Evolutionary conservation across 2,797 vertebrate genomes (phyloP).

Genomic region (Miopithecus talapoin): DNA sequence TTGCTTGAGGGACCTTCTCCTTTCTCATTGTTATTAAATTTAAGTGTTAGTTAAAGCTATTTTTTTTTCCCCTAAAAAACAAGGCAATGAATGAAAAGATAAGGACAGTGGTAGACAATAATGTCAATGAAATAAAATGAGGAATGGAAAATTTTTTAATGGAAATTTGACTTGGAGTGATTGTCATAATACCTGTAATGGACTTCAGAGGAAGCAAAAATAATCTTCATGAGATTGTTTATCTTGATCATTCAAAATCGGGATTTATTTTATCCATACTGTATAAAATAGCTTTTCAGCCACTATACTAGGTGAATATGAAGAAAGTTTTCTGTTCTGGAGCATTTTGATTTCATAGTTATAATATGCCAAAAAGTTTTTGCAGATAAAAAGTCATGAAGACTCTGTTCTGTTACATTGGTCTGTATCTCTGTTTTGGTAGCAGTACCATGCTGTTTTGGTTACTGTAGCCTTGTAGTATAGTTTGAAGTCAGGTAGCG

Average conservation of each 20-base stretch:
- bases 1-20: not conserved
- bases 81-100: not conserved
- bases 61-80: not conserved
- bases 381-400: not conserved
- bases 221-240: not conserved
- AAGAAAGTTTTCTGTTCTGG: not conserved
- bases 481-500: no score
- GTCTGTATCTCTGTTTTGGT: no score
- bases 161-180: not conserved
- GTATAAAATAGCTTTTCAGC: not conserved
- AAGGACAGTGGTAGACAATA: not conserved
- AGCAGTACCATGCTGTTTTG: no score
- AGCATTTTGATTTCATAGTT: not conserved
- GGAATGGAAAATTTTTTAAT: not conserved
- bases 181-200: not conserved
- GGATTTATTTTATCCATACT: not conserved
- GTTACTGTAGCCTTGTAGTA: no score
- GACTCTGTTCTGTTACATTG: not conserved
- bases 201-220: not conserved
- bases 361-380: not conserved
- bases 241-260: not conserved
- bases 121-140: not conserved
- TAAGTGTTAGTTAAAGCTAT: not conserved
- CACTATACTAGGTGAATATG: not conserved
- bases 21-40: not conserved